Evolutionary conservation across 1,140 invertebrate species (phyloP), one percentile per base, ranked within the genome.

Genomic region (Lordiphosa collinella): DNA sequence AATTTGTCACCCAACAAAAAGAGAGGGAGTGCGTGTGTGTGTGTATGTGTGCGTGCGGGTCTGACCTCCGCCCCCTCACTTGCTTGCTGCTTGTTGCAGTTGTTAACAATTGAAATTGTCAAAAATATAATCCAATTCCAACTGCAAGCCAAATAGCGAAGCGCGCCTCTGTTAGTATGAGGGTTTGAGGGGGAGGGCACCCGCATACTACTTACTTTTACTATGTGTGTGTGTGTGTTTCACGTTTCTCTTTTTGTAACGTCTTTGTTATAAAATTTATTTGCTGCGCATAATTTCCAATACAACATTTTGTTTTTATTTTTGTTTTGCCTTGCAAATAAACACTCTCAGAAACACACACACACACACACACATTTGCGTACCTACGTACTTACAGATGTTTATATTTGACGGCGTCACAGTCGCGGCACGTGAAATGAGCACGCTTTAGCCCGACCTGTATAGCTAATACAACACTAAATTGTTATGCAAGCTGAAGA

Each of bases 231-330:
- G 4, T n/a, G 12, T 59, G 22, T 43, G 35, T 48, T 46, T 13
- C 29, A 44, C 41, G 41, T 44, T 44, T 44, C 41, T 18, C 29
- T 44, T 44, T n/a, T 44, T 18, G 22, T 25, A 25, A 25, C 22
- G 62, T 29, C 58, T 46, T 49, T 66, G 63, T 61, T 50, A 41
- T 57, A 66, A 52, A 66, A 11, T 22, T 52, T 65, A 55, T 55
- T 65, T 50, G 61, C 55, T 40, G 53, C 60, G 59, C 54, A 63
- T 53, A 56, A 56, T 52, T 52, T 52, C 31, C 31, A 47, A 34
- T 36, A 54, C 36, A 38, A 44, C 22, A 37, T 52, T 66, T 55
- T 51, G 32, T 7, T 50, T 32, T 41, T 14, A 40, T 59, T 50
- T 53, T 51, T n/a, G n/a, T n/a, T n/a, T 53, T 51, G 43, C 31